phyloP scores from a whole-genome alignment of 2,888 invertebrate genomes.

The Eupsilia transversa region DNA sequence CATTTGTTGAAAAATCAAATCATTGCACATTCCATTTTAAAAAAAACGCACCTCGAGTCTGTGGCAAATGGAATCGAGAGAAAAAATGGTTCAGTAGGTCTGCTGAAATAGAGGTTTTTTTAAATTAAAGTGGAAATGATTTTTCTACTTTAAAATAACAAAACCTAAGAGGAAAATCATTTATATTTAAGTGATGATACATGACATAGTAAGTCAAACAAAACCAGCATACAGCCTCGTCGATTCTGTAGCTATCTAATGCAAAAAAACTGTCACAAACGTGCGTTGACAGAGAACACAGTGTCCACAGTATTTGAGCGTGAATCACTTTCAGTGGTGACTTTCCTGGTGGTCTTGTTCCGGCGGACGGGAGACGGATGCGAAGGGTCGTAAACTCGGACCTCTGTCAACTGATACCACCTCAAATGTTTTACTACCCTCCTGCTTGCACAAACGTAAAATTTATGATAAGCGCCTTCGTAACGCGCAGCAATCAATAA shows the following conservation, averaged over 20 bases:
- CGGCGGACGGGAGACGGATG: slow-evolving; percentile 46
- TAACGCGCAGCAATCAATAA: slow-evolving; percentile 69
- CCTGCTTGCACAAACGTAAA: slow-evolving; percentile 69
- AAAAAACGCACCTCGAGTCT: not conserved
- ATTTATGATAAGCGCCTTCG: slow-evolving; percentile 73
- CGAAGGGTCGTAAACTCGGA: slow-evolving; percentile 64
- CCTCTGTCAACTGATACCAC: slow-evolving; percentile 66
- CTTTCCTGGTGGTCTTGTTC: slow-evolving; percentile 59
- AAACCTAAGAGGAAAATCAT: not conserved
- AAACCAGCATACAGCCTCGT: not conserved
- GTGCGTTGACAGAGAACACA: slow-evolving; percentile 1
- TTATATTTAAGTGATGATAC: too few species aligned
- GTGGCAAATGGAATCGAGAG: not conserved
- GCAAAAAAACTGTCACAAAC: slow-evolving; percentile 14
- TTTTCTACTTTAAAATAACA: not conserved
- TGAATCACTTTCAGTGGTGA: slow-evolving; percentile 46
- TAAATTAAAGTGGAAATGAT: not conserved
- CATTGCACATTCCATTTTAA: not conserved
- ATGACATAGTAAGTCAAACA: not conserved
- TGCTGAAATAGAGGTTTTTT: not conserved
- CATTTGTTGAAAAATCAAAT: not conserved
- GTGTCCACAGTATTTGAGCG: slow-evolving; percentile 25
- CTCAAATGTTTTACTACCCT: slow-evolving; percentile 70
- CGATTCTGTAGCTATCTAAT: not conserved
- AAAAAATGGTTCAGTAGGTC: not conserved